A percentile compares a stretch with the other conserved stretches of the same genome.
Conservation (phyloP, 2,888 invertebrate genomes). For the Coelopa pilipes region DNA sequence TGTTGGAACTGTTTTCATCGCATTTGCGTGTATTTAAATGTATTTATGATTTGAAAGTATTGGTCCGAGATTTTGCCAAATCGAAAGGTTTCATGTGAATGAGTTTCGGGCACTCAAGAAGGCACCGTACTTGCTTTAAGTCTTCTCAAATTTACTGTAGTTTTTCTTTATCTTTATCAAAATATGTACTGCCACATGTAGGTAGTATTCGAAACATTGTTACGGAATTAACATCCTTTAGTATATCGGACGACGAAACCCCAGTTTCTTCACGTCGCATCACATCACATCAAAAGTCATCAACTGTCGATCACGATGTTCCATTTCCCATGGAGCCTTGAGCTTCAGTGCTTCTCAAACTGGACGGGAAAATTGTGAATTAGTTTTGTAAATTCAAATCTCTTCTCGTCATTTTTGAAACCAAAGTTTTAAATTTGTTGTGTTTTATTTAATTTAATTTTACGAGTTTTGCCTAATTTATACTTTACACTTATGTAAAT, state of each 20-base stretch:
- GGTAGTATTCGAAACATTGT: constrained; percentile 1
- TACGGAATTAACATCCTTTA: background rate
- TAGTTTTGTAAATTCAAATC: background rate
- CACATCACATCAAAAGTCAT: too few species aligned
- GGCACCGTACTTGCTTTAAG: background rate
- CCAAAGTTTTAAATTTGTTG: constrained; percentile 28
- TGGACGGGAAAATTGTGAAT: too few species aligned
- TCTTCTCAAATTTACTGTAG: background rate
- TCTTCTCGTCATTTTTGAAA: constrained; percentile 27
- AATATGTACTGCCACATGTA: constrained; percentile 15
- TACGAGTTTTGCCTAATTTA: background rate
- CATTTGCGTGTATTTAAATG: background rate
- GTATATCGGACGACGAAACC: too few species aligned
- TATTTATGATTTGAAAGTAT: background rate
- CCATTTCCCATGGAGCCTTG: too few species aligned
- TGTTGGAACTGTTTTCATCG: background rate
- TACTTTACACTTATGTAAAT: background rate
- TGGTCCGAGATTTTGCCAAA: background rate
- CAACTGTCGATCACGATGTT: too few species aligned
- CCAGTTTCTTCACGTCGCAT: too few species aligned
- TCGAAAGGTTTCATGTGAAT: background rate
- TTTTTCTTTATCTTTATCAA: background rate
- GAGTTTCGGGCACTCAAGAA: background rate
- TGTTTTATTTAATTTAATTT: constrained; percentile 7
- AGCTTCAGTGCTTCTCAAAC: background rate